These are phyloP conservation scores for Poeciliopsis presidionis DNA, from an alignment of 2,797 vertebrate genomes.

Conservation along the genomic window DNA sequence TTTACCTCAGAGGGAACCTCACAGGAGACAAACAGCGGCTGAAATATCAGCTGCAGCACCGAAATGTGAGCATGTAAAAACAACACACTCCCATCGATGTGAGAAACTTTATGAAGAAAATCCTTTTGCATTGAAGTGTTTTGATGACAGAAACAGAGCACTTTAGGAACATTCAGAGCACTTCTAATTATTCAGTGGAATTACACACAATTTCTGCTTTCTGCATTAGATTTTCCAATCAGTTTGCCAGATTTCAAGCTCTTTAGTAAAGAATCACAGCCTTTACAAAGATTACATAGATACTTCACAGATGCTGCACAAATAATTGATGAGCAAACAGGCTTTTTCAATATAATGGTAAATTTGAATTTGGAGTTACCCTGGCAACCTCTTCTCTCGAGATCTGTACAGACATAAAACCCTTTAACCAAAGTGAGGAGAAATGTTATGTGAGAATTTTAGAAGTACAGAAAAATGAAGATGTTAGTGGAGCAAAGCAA, in stretches of 20 bases:
- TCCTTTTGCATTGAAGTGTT: neutral
- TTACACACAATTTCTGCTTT: constrained; percentile 40
- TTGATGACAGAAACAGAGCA: neutral
- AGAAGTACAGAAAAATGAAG: neutral
- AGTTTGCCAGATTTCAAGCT: constrained; percentile 50
- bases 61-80: constrained; percentile 29
- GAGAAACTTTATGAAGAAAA: neutral
- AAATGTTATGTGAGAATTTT: constrained; percentile 20
- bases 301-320: constrained; percentile 63
- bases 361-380: constrained; percentile 60
- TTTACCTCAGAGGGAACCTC: constrained; percentile 51
- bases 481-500: neutral
- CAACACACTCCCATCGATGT: neutral
- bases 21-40: constrained; percentile 42
- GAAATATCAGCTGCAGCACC: constrained; percentile 41
- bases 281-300: constrained; percentile 50
- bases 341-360: constrained; percentile 58
- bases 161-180: constrained; percentile 2
- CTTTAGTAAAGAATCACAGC: constrained; percentile 40
- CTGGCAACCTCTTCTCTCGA: constrained; percentile 36
- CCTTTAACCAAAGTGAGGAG: neutral
- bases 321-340: constrained; percentile 72
- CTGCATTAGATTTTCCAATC: constrained; percentile 45
- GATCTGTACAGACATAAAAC: constrained; percentile 36
- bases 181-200: constrained; percentile 34